Base-by-base conservation (phyloP, 2,888 invertebrate species). In the Xylota sylvarum region DNA sequence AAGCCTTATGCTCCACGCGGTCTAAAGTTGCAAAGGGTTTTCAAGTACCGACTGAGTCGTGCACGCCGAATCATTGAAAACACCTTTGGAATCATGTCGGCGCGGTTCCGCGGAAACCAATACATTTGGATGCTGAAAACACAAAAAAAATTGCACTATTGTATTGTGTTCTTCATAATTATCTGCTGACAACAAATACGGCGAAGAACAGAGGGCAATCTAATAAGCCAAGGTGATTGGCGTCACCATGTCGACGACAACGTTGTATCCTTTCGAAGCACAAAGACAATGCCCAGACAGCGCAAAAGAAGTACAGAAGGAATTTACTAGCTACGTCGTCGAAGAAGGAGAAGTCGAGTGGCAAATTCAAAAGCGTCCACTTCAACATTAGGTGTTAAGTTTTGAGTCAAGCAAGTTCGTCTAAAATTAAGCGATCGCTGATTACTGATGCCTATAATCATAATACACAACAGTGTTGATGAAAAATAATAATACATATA, bases 1-100 rank as follows among this genome's bases (percentile, higher is more conserved):
- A 48, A 17, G 19, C 17, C 19, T 19, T 48, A 55, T 55, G 55
- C 55, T 5, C 55, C 27, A 55, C 55, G 30, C n/a, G 30, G 55
- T 55, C 30, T 55, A 2, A 1, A n/a, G 5, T 55, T 55, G 55
- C 30, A 55, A 30, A 27, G 30, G 30, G n/a, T 55, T 55, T 55
- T 30, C 30, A 30, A 27, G 3, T 55, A 30, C n/a, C 23, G 55
- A 55, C 30, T 27, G 4, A 55, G 55, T 55, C 55, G 30, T 27
- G 30, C 55, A 27, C 55, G 55, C n/a, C n/a, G n/a, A n/a, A n/a
- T n/a, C n/a, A n/a, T n/a, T n/a, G n/a, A n/a, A n/a, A n/a, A n/a
- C n/a, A 19, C 55, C 1, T 30, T 10, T 30, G 30, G 30, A 3
- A 30, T 30, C 30, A 30, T 30, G 30, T 30, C 30, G 30, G 30